These are phyloP conservation scores for Cricetomys ansorgei DNA, from an alignment of 2,113 vertebrate species.

Conservation along the genomic window DNA sequence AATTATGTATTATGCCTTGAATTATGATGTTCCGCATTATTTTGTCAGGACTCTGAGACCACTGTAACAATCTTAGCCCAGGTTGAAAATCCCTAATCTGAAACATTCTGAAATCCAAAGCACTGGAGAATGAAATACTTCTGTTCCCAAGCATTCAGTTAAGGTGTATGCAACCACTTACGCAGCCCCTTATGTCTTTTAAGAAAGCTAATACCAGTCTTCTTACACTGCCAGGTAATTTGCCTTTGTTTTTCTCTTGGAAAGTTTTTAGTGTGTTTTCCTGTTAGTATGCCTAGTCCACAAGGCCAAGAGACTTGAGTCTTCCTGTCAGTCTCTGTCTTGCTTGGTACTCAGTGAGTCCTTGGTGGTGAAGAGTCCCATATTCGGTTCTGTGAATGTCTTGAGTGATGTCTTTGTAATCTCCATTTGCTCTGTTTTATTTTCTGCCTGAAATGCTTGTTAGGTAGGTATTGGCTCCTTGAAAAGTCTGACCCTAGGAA, in stretches of 20 bases:
- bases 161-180: neutral
- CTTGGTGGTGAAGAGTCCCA: neutral
- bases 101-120: neutral
- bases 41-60: neutral
- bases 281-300: neutral
- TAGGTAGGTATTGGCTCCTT: neutral
- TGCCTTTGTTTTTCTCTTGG: neutral
- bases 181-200: too few species aligned
- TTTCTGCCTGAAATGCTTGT: conserved; percentile 4
- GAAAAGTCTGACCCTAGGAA: neutral
- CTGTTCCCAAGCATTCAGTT: neutral
- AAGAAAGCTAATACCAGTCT: neutral
- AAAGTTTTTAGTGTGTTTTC: neutral
- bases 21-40: neutral
- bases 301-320: neutral
- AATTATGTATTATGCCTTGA: too few species aligned
- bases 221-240: neutral
- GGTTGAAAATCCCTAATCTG: neutral
- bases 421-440: neutral
- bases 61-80: neutral
- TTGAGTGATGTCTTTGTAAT: neutral
- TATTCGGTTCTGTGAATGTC: neutral
- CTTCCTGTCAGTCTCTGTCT: neutral
- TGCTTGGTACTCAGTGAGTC: neutral
- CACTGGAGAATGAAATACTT: neutral